Conservation (phyloP, 1,140 invertebrate species). For the Parapsyche elsis region DNA sequence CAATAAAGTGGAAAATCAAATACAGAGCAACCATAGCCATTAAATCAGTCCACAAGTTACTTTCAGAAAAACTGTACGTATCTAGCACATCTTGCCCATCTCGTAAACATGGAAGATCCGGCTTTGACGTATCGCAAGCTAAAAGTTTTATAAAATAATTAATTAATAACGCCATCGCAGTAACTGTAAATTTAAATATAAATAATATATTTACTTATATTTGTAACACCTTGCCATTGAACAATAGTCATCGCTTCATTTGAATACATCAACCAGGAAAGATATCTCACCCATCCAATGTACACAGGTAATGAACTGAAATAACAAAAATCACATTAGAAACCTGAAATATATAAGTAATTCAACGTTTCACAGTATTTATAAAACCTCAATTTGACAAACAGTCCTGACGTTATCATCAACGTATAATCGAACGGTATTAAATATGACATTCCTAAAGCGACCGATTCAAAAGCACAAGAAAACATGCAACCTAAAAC, state of each 20-base stretch:
- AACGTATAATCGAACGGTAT: slow-evolving; percentile 88
- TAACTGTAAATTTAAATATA: slow-evolving; percentile 16
- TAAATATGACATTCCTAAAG: slow-evolving; percentile 83
- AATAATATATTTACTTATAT: slow-evolving; percentile 74
- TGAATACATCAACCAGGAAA: slow-evolving; percentile 94
- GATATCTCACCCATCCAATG: slow-evolving; percentile 85
- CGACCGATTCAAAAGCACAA: slow-evolving; percentile 81
- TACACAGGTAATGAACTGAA: slow-evolving; percentile 80
- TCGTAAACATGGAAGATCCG: slow-evolving; percentile 76
- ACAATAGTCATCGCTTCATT: slow-evolving; percentile 88
- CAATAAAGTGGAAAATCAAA: slow-evolving; percentile 76
- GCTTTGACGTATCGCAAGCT: slow-evolving; percentile 73
- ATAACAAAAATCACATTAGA: slow-evolving; percentile 17
- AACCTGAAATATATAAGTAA: neutral
- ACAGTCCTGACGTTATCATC: slow-evolving; percentile 89
- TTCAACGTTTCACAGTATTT: too few relatives aligned
- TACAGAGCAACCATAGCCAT: slow-evolving; percentile 74
- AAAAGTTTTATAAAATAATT: slow-evolving; percentile 57
- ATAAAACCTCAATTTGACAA: slow-evolving; percentile 81
- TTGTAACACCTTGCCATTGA: slow-evolving; percentile 80
- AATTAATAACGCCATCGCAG: neutral
- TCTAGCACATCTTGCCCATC: slow-evolving; percentile 78
- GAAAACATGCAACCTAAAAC: slow-evolving; percentile 85
- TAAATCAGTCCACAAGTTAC: slow-evolving; percentile 75
- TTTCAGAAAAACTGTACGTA: slow-evolving; percentile 76